Evolutionary conservation across 2,888 invertebrate genomes (phyloP), one percentile per base, ranked within the genome.

Genomic region (Drosophila peninsularis): DNA sequence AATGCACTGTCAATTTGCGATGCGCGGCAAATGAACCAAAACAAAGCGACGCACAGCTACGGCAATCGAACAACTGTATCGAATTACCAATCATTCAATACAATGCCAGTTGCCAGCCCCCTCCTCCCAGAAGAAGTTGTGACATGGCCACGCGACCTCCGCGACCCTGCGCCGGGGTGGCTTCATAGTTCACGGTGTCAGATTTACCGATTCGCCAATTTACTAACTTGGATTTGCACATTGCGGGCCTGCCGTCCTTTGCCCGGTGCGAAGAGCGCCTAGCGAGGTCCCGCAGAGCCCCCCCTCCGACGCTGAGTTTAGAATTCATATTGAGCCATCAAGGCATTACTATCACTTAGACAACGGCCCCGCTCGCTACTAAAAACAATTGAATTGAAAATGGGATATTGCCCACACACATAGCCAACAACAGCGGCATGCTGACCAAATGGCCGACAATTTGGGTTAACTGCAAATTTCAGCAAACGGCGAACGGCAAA

Each of bases 1-100:
- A 52, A 21, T 36, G 52, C 36, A 37, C 72, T 75, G 71, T 74
- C 82, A 75, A 87, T 89, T 87, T 82, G 88, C 75, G 88, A 90
- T 82, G 88, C 90, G 82, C 85, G 80, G 80, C 90, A 89, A 90
- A 86, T 82, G 81, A 87, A 77, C 79, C 81, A 77, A 78, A 83
- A 88, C 81, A 90, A 83, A 65, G 73, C 76, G 62, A 61, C 50
- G 63, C 56, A 60, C 62, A 64, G 13, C 62, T 66, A 73, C 66
- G 66, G 54, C 81, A 80, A 82, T 72, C 79, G 80, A 78, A 80
- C 89, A 83, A 84, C 82, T 88, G 85, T 88, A 90, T 88, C 90
- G 89, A 90, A 89, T 88, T 90, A 87, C 89, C 82, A 87, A 88
- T 86, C 89, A 88, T 83, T 78, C 83, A 77, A 76, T 78, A 78